Conservation (phyloP, 2,888 invertebrate species). For the Stenodema calcarata region DNA sequence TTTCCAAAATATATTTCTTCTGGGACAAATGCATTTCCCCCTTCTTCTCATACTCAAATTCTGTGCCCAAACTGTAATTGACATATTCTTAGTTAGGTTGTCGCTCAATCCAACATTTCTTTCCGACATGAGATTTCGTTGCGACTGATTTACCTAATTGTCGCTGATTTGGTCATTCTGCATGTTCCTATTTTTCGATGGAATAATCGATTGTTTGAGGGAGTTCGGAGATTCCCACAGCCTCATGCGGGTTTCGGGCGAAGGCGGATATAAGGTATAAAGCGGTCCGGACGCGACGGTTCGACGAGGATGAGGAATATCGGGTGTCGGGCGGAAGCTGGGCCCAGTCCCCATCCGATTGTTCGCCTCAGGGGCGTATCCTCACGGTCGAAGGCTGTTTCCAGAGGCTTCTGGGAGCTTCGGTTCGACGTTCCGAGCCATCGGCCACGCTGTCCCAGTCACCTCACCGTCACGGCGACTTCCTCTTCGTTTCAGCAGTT, state of each 20-base stretch:
- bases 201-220: too few relatives aligned
- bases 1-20: too few relatives aligned
- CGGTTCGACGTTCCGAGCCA: background rate
- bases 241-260: background rate
- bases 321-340: background rate
- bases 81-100: too few relatives aligned
- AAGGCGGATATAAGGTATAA: background rate
- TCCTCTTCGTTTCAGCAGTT: background rate
- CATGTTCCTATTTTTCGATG: too few relatives aligned
- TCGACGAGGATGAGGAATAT: background rate
- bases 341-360: background rate
- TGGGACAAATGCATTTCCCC: too few relatives aligned
- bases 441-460: background rate
- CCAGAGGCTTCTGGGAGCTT: background rate
- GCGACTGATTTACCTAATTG: too few relatives aligned
- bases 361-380: background rate
- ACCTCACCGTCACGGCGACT: background rate
- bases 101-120: too few relatives aligned
- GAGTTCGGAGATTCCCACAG: background rate
- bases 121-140: too few relatives aligned
- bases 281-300: background rate
- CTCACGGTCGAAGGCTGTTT: background rate
- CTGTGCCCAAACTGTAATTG: too few relatives aligned
- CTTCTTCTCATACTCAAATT: too few relatives aligned
- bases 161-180: too few relatives aligned